These are phyloP conservation scores for Eristalis arbustorum DNA, from an alignment of 2,888 invertebrate species.

Conservation along the genomic window DNA sequence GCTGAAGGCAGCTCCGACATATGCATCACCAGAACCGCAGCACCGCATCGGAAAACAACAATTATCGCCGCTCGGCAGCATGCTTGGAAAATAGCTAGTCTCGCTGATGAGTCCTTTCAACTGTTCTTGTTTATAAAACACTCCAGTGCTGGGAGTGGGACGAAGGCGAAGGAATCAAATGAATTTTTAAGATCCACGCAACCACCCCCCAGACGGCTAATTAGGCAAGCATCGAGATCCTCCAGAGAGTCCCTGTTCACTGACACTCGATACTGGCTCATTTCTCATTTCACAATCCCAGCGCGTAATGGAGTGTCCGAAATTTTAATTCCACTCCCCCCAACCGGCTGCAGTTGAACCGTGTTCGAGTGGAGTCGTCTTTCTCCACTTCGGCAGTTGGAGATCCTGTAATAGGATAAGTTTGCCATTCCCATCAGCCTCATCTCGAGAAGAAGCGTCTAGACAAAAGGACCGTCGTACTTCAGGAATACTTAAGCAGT, in stretches of 20 bases:
- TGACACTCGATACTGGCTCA: constrained; percentile 55
- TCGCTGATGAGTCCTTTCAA: constrained; percentile 3
- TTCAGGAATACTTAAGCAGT: constrained; percentile 64
- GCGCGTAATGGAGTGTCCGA: constrained; percentile 58
- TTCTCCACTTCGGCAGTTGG: constrained; percentile 54
- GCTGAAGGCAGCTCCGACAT: constrained; percentile 5
- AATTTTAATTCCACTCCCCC: constrained; percentile 62
- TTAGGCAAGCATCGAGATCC: constrained; percentile 50
- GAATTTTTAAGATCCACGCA: constrained; percentile 34
- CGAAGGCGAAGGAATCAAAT: constrained; percentile 13
- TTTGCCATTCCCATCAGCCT: background rate
- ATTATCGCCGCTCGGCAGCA: constrained; percentile 21
- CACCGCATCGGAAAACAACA: constrained; percentile 53
- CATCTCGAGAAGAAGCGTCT: constrained; percentile 33
- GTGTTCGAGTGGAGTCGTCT: constrained; percentile 33
- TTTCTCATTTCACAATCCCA: constrained; percentile 38
- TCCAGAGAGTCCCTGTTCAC: constrained; percentile 25
- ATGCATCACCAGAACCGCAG: constrained; percentile 43
- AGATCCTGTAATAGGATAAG: constrained; percentile 66
- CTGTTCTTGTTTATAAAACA: constrained; percentile 50
- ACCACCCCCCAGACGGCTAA: constrained; percentile 10
- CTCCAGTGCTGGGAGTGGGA: background rate
- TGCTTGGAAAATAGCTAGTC: constrained; percentile 16
- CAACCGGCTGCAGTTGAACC: constrained; percentile 33
- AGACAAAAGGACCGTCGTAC: constrained; percentile 57